Evolutionary conservation across 2,888 invertebrate genomes (phyloP), one percentile per base, ranked within the genome.

Genomic region (Parnassius glacialis): DNA sequence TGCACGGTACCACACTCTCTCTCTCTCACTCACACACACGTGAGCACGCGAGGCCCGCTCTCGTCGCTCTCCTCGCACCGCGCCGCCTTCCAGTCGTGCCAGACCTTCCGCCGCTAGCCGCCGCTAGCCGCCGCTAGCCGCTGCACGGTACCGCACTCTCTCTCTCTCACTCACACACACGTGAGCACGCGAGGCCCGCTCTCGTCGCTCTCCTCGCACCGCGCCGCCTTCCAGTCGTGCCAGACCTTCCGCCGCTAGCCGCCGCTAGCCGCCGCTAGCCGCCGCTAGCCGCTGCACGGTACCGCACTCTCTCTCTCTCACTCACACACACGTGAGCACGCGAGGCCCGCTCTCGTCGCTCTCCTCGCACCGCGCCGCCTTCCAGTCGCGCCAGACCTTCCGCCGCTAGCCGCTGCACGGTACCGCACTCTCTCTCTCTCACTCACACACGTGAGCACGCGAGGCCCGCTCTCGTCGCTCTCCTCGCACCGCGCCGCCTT

Each of bases 1-100:
- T 77, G 76, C 79, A 72, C 16, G 16, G 16, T 16, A 16, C 16
- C 16, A 1, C 16, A 16, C 16, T 16, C 16, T 11, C 20, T 20
- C 16, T 20, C 7, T 20, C 51, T 51, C 13, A 10, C 25, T 20
- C 20, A 20, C 20, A 20, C 20, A 20, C 20, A 93, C 94, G 34
- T 95, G 96, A 75, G 93, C 92, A n/a, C 85, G 90, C 66, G 87
- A 81, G 71, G 74, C 76, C 72, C 82, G 81, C 89, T 84, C 83
- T 90, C 79, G 73, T 85, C 80, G 76, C 84, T 74, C 75, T 87
- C 80, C 67, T 73, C 82, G 69, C 85, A 81, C 74, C 78, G 67
- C 82, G 84, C 81, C 73, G 80, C 84, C 78, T 84, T 84, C 79
- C 82, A 79, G 71, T n/a, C 47, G 47, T 78, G 80, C 81, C 78